Conservation (phyloP, 2,113 vertebrate genomes). For the Cochlearius cochlearius region DNA sequence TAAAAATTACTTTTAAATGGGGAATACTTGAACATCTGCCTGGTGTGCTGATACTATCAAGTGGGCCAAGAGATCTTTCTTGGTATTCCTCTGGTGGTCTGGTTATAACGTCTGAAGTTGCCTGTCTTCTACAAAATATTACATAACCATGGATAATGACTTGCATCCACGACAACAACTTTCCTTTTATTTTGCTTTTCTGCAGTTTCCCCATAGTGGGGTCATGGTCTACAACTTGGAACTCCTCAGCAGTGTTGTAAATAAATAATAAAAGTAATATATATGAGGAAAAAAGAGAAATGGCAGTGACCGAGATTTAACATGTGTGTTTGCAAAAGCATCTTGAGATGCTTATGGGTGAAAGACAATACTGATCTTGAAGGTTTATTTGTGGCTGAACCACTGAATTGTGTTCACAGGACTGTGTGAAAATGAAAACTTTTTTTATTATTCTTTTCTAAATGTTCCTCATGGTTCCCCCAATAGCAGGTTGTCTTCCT, state of each 20-base stretch:
- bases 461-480: background rate
- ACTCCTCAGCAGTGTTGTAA: background rate
- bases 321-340: background rate
- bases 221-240: background rate
- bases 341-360: background rate
- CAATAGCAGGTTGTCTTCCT: background rate
- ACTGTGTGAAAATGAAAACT: background rate
- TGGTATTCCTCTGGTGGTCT: background rate
- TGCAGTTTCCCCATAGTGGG: background rate
- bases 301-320: background rate
- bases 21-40: background rate
- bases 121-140: background rate
- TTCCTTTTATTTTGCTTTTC: background rate
- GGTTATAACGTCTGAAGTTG: background rate
- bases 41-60: background rate
- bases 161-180: fast-evolving
- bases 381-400: background rate
- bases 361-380: background rate
- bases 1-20: background rate
- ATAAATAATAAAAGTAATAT: background rate
- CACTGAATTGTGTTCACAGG: background rate
- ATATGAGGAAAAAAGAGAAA: background rate
- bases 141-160: background rate
- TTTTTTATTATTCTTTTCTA: background rate
- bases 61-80: background rate